phyloP scores from a whole-genome alignment of 2,113 vertebrate species.

The Delphinapterus leucas region DNA sequence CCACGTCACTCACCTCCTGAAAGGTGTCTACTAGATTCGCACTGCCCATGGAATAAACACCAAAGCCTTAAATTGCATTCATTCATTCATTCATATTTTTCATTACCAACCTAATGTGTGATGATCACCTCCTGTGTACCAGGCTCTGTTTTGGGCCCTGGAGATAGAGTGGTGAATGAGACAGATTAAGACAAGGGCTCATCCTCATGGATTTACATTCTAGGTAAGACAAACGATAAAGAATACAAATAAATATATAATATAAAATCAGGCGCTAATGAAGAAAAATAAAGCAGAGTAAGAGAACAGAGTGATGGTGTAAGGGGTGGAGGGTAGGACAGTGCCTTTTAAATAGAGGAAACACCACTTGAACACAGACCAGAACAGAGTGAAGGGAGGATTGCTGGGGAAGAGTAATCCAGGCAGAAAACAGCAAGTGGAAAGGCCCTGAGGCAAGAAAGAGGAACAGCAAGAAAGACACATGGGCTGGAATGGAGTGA shows the following conservation, averaged over 20 bases:
- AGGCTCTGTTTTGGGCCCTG: neutral
- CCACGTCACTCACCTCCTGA: slow-evolving; percentile 73
- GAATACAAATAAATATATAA: neutral
- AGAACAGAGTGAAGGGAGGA: neutral
- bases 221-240: neutral
- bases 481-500: neutral
- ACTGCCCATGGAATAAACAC: slow-evolving; percentile 18
- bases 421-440: neutral
- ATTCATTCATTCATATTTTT: neutral
- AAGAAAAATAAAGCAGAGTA: neutral
- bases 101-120: neutral
- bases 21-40: slow-evolving; percentile 59
- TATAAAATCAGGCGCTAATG: neutral
- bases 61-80: neutral
- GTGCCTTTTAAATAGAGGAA: neutral
- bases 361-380: neutral
- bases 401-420: neutral
- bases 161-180: neutral
- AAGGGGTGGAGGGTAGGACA: rapidly evolving
- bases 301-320: neutral
- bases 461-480: neutral
- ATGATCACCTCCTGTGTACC: neutral
- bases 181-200: neutral
- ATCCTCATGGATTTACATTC: neutral
- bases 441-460: neutral